These are phyloP conservation scores for Antheraea assamensis DNA, from an alignment of 2,888 invertebrate genomes.

Conservation along the genomic window DNA sequence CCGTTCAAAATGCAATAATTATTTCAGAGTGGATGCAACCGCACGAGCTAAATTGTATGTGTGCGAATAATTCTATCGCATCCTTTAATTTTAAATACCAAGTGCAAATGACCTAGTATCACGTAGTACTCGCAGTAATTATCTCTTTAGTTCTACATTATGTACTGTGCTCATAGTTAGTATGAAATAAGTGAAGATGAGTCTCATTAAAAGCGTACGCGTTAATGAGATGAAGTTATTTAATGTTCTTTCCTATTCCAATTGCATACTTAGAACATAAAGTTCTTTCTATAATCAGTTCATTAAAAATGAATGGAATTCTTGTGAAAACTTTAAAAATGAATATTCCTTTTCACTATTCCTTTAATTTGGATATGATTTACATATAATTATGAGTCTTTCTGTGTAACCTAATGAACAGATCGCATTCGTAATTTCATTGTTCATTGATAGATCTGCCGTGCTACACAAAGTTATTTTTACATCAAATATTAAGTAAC, in stretches of 20 bases:
- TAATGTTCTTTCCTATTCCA: neutral
- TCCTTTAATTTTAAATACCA: neutral
- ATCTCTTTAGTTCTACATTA: slow-evolving; percentile 11
- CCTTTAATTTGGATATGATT: neutral
- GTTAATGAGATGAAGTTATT: slow-evolving; percentile 18
- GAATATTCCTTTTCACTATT: neutral
- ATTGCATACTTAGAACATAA: neutral
- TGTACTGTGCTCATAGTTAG: slow-evolving; percentile 16
- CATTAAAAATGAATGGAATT: neutral
- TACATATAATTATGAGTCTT: neutral
- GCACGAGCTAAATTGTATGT: slow-evolving; percentile 16
- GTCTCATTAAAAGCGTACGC: slow-evolving; percentile 24
- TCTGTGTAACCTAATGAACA: neutral
- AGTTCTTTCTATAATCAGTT: neutral
- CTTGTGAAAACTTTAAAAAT: neutral
- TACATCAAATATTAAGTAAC: neutral
- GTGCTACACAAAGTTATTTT: neutral
- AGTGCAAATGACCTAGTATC: neutral
- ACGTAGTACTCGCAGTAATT: neutral
- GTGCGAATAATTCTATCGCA: neutral
- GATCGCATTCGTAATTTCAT: neutral
- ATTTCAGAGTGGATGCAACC: neutral
- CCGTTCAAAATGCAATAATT: slow-evolving; percentile 16
- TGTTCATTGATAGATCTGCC: neutral
- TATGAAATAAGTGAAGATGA: slow-evolving; percentile 20